Conservation (phyloP, 2,113 vertebrate species). For the Nyctereutes procyonoides region DNA sequence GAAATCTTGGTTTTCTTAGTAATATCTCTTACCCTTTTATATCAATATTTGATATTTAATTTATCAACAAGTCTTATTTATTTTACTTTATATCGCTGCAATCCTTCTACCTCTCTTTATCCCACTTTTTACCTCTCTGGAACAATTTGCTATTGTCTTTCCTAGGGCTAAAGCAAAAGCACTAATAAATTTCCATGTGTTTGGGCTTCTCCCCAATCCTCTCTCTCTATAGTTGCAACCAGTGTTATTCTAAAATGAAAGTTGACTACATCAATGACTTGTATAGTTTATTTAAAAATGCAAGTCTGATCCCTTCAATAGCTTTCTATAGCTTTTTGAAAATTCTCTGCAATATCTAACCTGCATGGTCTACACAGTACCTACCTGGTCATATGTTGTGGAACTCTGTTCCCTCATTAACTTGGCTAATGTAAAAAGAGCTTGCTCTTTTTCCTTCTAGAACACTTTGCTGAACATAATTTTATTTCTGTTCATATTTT, state of each 20-base stretch:
- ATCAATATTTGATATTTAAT: neutral
- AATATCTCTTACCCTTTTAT: neutral
- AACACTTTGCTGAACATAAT: neutral
- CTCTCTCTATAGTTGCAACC: neutral
- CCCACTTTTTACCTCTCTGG: neutral
- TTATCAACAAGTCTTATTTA: neutral
- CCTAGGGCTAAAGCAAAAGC: neutral
- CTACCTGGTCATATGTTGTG: rapidly evolving
- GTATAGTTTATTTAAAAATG: neutral
- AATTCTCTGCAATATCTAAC: too few species aligned
- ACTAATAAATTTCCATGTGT: neutral
- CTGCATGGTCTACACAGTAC: rapidly evolving
- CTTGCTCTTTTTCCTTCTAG: neutral
- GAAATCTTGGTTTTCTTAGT: neutral
- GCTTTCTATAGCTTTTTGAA: neutral
- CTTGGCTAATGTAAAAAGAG: neutral
- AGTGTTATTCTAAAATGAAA: constrained; percentile 16
- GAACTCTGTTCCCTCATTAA: neutral
- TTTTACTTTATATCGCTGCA: neutral
- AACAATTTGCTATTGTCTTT: neutral
- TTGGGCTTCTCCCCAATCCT: neutral
- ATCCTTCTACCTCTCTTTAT: neutral
- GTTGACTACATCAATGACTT: neutral
- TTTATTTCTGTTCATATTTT: neutral
- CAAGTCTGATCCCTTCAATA: neutral